A percentile compares a stretch with the other conserved stretches of the same genome.
Conservation (phyloP, 2,888 invertebrate genomes). For the Cataglyphis albicans region DNA sequence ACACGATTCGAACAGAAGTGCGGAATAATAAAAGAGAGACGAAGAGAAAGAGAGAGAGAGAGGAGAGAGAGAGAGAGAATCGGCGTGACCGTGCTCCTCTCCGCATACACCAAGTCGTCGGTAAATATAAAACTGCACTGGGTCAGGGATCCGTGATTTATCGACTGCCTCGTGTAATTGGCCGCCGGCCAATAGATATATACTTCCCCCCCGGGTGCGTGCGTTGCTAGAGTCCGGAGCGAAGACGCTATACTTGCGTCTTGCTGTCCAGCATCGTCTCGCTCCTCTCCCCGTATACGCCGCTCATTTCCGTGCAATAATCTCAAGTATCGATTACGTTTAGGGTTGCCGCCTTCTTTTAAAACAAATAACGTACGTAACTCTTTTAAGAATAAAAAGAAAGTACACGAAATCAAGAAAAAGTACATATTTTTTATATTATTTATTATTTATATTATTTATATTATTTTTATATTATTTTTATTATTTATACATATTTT, state of each 20-base stretch:
- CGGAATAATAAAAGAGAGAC: constrained; percentile 14
- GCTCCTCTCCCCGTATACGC: neutral
- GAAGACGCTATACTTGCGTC: constrained; percentile 21
- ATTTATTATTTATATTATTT: too few relatives aligned
- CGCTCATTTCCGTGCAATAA: constrained; percentile 21
- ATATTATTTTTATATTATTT: too few relatives aligned
- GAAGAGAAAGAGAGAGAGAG: constrained; percentile 37
- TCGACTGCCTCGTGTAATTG: constrained; percentile 83
- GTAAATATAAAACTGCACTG: constrained; percentile 85
- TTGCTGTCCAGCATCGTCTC: constrained; percentile 15
- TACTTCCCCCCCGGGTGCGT: constrained; percentile 72
- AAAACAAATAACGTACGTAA: too few relatives aligned
- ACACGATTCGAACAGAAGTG: neutral
- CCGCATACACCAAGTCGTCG: constrained; percentile 63
- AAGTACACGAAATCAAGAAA: too few relatives aligned
- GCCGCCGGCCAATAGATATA: constrained; percentile 82
- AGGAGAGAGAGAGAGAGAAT: constrained; percentile 42
- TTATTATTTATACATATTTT: too few relatives aligned
- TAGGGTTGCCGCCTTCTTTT: too few relatives aligned
- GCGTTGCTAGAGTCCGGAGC: constrained; percentile 49
- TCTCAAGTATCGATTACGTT: constrained; percentile 20
- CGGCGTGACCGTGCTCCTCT: constrained; percentile 37
- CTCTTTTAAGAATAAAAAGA: too few relatives aligned
- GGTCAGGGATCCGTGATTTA: constrained; percentile 86
- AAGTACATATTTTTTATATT: too few relatives aligned